Percentiles rank a stretch among this genome's conserved stretches.
Conservation (phyloP, 2,888 invertebrate species). For the Thecophora atra region DNA sequence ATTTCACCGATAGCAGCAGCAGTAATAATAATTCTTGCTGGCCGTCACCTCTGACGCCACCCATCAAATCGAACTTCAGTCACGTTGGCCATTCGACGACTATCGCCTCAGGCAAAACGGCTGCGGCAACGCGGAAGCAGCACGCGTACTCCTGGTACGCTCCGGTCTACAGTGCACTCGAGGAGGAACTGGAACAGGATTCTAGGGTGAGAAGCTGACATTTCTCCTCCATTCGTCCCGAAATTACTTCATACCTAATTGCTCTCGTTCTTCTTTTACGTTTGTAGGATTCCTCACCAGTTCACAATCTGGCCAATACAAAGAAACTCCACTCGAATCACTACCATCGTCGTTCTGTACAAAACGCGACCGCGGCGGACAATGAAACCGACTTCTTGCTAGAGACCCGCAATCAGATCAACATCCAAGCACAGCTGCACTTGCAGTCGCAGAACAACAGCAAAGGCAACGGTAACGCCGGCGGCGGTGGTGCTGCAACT, state of each 20-base stretch:
- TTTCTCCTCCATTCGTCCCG: no score
- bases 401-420: constrained; percentile 61
- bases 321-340: constrained; percentile 60
- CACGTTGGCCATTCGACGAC: constrained; percentile 44
- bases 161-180: constrained; percentile 65
- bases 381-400: constrained; percentile 63
- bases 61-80: constrained; percentile 42
- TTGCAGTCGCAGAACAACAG: constrained; percentile 39
- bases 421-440: constrained; percentile 56
- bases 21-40: constrained; percentile 43
- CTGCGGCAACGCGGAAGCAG: constrained; percentile 61
- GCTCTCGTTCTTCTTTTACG: not conserved
- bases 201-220: constrained; percentile 65
- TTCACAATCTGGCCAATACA: constrained; percentile 66
- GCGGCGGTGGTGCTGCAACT: constrained; percentile 35
- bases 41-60: constrained; percentile 52
- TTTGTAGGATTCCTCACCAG: constrained; percentile 64
- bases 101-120: constrained; percentile 48
- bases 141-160: constrained; percentile 67
- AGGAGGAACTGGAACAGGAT: constrained; percentile 66
- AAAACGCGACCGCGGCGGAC: constrained; percentile 50
- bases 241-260: not conserved
- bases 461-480: constrained; percentile 35
- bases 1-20: constrained; percentile 34
- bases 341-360: constrained; percentile 48